Conservation (phyloP, 37 sponge, comb jelly and placozoan genomes). For the Cliona cf. orientalis region DNA sequence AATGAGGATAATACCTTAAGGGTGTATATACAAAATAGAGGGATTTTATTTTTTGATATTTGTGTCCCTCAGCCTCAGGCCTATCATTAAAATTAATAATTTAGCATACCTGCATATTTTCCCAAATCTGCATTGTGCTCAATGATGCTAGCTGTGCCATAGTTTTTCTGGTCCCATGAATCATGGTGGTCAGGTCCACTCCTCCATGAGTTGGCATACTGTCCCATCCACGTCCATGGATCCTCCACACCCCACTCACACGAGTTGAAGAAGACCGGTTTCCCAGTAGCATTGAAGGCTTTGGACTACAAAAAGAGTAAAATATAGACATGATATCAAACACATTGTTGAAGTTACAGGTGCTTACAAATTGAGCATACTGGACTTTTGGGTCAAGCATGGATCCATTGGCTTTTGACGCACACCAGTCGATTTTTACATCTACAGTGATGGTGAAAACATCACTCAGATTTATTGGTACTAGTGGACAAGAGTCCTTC, state of each 20-base stretch:
- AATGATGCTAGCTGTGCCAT: slow-evolving; percentile 76
- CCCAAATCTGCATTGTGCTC: slow-evolving; percentile 68
- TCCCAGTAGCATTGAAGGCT: slow-evolving; percentile 81
- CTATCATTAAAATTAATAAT: no score
- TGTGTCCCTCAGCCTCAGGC: no score
- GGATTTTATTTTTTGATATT: no score
- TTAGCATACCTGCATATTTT: slow-evolving; percentile 66
- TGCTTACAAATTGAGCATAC: slow-evolving; percentile 78
- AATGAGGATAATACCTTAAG: no score
- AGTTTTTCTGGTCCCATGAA: slow-evolving; percentile 70
- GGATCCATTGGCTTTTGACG: slow-evolving; percentile 77
- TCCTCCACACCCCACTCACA: slow-evolving; percentile 88
- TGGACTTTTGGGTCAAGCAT: slow-evolving; percentile 75
- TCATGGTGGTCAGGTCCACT: slow-evolving; percentile 86
- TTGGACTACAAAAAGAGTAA: slow-evolving; percentile 51
- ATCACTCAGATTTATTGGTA: no score
- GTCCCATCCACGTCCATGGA: slow-evolving; percentile 88
- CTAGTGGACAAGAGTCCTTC: no score
- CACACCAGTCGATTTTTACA: slow-evolving; percentile 94
- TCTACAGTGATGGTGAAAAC: no score
- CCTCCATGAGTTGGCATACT: slow-evolving; percentile 89
- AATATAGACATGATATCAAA: neutral
- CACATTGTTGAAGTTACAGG: no score
- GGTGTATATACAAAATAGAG: no score
- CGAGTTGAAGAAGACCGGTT: slow-evolving; percentile 79